These are phyloP conservation scores for Thecophora atra DNA, from an alignment of 2,888 invertebrate species.

Conservation along the genomic window DNA sequence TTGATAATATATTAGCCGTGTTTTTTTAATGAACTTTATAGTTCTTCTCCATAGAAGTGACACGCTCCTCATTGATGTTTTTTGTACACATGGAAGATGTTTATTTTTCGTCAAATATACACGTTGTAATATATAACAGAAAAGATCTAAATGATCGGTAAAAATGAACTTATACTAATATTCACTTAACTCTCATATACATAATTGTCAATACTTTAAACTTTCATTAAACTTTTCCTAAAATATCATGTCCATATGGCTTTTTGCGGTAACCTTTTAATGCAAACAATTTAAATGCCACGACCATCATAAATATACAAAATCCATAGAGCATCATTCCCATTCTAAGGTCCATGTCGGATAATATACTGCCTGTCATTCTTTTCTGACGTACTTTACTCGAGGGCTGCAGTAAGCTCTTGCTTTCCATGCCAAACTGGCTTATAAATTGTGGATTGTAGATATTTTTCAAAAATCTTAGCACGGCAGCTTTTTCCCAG, in stretches of 20 bases:
- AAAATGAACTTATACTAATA: too few relatives aligned
- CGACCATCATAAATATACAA: conserved; percentile 77
- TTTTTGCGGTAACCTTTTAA: conserved; percentile 75
- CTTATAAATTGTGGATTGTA: conserved; percentile 59
- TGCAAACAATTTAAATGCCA: conserved; percentile 81
- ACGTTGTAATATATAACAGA: too few relatives aligned
- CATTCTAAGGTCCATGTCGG: conserved; percentile 75
- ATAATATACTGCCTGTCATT: conserved; percentile 60
- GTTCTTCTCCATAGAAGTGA: too few relatives aligned
- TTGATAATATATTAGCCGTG: too few relatives aligned
- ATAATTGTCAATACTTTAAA: too few relatives aligned
- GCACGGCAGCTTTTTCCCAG: conserved; percentile 61
- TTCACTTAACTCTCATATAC: too few relatives aligned
- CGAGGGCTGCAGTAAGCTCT: conserved; percentile 52
- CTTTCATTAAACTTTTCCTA: conserved; percentile 74
- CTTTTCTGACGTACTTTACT: conserved; percentile 59
- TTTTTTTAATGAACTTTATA: too few relatives aligned
- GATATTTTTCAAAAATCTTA: conserved; percentile 62
- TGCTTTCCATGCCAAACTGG: conserved; percentile 57
- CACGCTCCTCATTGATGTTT: too few relatives aligned
- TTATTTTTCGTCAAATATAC: too few relatives aligned
- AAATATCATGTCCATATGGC: conserved; percentile 74
- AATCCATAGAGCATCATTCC: conserved; percentile 79
- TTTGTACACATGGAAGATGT: too few relatives aligned
- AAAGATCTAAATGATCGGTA: too few relatives aligned